Base-by-base conservation (phyloP, 1,140 invertebrate genomes). In the Dendroctonus valens region DNA sequence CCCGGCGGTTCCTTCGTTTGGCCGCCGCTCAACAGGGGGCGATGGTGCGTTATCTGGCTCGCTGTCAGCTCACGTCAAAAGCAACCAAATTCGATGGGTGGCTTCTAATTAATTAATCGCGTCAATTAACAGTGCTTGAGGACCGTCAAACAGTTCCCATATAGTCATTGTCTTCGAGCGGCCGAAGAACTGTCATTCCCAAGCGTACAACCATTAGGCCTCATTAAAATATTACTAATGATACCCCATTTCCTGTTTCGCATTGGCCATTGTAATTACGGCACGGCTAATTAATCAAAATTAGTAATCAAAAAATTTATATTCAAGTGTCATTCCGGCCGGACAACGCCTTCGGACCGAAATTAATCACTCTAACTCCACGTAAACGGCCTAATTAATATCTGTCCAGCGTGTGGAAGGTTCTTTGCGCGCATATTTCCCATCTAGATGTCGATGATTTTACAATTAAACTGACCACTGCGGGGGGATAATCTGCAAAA, bases 301-400 rank as follows among this genome's bases (percentile, higher is more conserved):
- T 61, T 50, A 51, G 12, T 61, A 51, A 61, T 61, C 46, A 61
- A 61, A 41, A 52, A 52, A 53, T 11, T 26, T 46, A 61, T 61
- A 59, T 61, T 61, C 46, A 61, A 61, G 59, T 61, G 59, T 52
- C 59, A 61, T 61, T 61, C 46, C 59, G 38, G 50, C 59, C 11
- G 53, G 41, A 48, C 51, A 49, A 39, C 62, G 51, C 37, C 51
- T 64, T 54, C 14, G 52, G 62, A 64, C 54, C 51, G 54, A 64
- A 64, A 64, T 64, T 64, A 64, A 64, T 64, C 52, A 53, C 14
- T 26, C 55, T 55, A 51, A 44, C 41, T 64, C 55, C 39, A 12
- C n/a, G 51, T 55, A 64, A 53, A 54, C 54, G 48, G 12, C 42
- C 42, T 55, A 64, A 64, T 64, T 64, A 64, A 64, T 64, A 64